Conservation (phyloP, 2,888 invertebrate genomes). For the Ophonus ardosiacus region DNA sequence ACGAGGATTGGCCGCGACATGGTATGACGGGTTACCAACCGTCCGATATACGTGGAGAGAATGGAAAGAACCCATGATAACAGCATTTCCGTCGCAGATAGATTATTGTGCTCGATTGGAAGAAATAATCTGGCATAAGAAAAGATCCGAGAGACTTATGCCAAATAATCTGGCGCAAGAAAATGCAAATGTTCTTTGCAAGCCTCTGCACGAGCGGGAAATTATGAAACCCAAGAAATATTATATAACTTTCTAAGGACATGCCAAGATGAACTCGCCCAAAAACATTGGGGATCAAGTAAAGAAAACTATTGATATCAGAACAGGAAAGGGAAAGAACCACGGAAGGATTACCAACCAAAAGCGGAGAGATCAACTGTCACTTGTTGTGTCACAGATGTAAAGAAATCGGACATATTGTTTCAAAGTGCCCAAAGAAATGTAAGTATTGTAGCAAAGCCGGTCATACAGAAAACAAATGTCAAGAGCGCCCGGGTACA, state of each 20-base stretch:
- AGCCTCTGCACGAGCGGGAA: slow-evolving; percentile 64
- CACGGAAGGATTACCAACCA: not conserved
- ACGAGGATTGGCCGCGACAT: slow-evolving; percentile 66
- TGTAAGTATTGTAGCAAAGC: slow-evolving; percentile 23
- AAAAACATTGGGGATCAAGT: not conserved
- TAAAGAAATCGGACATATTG: slow-evolving; percentile 13
- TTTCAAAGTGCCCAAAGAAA: not conserved
- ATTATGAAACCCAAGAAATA: slow-evolving; percentile 65
- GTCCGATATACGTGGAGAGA: slow-evolving; percentile 65
- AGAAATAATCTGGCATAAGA: slow-evolving; percentile 65
- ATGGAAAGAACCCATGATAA: slow-evolving; percentile 65
- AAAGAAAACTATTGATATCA: not conserved
- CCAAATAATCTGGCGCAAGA: slow-evolving; percentile 67
- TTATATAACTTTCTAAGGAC: slow-evolving; percentile 60
- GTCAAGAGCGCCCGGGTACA: not conserved
- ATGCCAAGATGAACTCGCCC: not conserved
- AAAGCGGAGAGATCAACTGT: not conserved
- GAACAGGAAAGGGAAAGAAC: not conserved
- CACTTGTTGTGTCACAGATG: slow-evolving; percentile 2
- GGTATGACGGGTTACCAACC: slow-evolving; percentile 66
- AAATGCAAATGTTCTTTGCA: slow-evolving; percentile 62
- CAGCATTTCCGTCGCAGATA: slow-evolving; percentile 62
- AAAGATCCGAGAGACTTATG: slow-evolving; percentile 65
- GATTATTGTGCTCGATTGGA: slow-evolving; percentile 63
- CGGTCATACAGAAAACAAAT: not conserved